phyloP scores from a whole-genome alignment of 2,797 vertebrate genomes.

The Xiphophorus birchmanni region DNA sequence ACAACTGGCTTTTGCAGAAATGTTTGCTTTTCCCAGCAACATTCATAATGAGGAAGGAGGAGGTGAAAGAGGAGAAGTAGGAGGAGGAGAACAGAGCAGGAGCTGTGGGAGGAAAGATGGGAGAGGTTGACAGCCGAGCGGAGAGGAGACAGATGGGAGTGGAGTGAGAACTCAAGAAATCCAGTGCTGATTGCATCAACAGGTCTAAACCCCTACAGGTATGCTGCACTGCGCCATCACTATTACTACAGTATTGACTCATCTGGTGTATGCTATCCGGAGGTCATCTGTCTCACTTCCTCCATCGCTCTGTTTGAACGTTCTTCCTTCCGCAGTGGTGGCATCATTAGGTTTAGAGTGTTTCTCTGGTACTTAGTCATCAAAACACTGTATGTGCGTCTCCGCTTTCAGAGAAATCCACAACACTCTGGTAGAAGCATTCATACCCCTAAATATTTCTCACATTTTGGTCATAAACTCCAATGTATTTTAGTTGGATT shows the following conservation, averaged over 20 bases:
- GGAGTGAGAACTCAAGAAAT: conserved; percentile 61
- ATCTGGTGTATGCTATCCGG: conserved; percentile 41
- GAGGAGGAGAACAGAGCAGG: conserved; percentile 29
- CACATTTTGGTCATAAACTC: background rate
- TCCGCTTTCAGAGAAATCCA: conserved; percentile 26
- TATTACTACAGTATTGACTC: conserved; percentile 61
- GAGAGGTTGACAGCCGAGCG: conserved; percentile 61
- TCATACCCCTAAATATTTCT: background rate
- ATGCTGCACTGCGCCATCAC: conserved; percentile 64
- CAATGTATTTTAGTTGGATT: background rate
- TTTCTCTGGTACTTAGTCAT: conserved; percentile 42
- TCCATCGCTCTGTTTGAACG: conserved; percentile 30
- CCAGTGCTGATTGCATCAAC: conserved; percentile 68
- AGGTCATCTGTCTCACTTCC: conserved; percentile 32
- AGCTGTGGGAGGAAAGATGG: conserved; percentile 68
- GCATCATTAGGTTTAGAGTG: conserved; percentile 7
- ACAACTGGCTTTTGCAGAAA: conserved; percentile 48
- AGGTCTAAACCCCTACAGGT: conserved; percentile 70
- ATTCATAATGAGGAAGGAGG: conserved; percentile 35
- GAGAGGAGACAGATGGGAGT: conserved; percentile 65
- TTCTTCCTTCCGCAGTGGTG: conserved; percentile 26
- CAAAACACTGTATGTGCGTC: conserved; percentile 1
- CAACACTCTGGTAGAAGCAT: background rate
- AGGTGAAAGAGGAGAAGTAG: conserved; percentile 13
- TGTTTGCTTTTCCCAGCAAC: conserved; percentile 17